Conservation (phyloP, 2,797 vertebrate species). For the Myiothlypis chrysogaster region DNA sequence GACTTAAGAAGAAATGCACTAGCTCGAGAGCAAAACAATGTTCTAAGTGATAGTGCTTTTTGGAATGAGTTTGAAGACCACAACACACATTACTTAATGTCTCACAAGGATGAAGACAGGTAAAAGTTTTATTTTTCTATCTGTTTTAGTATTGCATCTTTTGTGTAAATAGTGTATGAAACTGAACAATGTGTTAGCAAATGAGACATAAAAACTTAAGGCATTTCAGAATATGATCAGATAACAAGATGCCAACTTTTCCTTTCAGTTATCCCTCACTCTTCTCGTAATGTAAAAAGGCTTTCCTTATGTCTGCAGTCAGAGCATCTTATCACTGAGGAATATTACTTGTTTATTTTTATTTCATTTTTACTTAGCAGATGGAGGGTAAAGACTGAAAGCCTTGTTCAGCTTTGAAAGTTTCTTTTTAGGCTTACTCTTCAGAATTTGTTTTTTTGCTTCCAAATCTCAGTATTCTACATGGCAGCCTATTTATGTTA, state of each 20-base stretch:
- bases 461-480: not conserved
- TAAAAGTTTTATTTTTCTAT: conserved; percentile 21
- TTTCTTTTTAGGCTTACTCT: not conserved
- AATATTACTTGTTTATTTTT: not conserved
- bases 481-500: not conserved
- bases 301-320: not conserved
- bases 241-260: not conserved
- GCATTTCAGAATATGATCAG: not conserved
- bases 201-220: not conserved
- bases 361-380: not conserved
- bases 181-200: not conserved
- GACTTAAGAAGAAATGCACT: not conserved
- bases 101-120: conserved; percentile 76
- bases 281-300: not conserved
- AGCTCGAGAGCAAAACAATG: not conserved
- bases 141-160: not conserved
- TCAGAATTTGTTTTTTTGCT: not conserved
- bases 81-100: conserved; percentile 19
- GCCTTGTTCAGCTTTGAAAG: not conserved
- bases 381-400: not conserved
- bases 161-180: not conserved
- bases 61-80: conserved; percentile 73
- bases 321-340: not conserved
- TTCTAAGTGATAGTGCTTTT: conserved; percentile 28
- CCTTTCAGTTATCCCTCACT: not conserved